Conservation (phyloP, 1,140 invertebrate genomes). For the Nebria ingens region DNA sequence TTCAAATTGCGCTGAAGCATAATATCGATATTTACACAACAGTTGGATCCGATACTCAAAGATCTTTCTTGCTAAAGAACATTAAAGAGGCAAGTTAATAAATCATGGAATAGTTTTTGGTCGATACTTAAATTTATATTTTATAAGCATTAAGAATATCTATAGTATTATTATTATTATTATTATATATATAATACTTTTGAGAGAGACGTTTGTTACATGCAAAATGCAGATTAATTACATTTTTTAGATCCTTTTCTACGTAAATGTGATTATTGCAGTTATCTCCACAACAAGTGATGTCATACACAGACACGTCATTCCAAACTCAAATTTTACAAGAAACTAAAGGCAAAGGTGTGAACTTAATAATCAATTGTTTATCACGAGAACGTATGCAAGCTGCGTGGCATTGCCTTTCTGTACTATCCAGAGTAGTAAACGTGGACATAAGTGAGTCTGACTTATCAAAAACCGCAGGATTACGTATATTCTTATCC, state of each 20-base stretch:
- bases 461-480: constrained; percentile 51
- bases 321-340: constrained; percentile 45
- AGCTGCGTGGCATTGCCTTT: constrained; percentile 50
- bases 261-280: no score
- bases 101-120: no score
- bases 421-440: constrained; percentile 53
- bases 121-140: no score
- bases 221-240: no score
- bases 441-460: constrained; percentile 63
- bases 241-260: no score
- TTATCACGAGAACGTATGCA: constrained; percentile 51
- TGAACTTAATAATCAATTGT: constrained; percentile 53
- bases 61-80: constrained; percentile 24
- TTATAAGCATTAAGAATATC: no score
- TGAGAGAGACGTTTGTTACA: no score
- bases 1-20: constrained; percentile 44
- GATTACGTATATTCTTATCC: constrained; percentile 47
- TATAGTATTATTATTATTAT: background rate
- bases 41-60: constrained; percentile 36
- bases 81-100: background rate
- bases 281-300: background rate
- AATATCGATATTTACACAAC: constrained; percentile 39
- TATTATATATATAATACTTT: background rate
- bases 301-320: constrained; percentile 25
- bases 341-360: constrained; percentile 38